Base-by-base conservation (phyloP, 2,797 vertebrate species). In the Falco biarmicus region DNA sequence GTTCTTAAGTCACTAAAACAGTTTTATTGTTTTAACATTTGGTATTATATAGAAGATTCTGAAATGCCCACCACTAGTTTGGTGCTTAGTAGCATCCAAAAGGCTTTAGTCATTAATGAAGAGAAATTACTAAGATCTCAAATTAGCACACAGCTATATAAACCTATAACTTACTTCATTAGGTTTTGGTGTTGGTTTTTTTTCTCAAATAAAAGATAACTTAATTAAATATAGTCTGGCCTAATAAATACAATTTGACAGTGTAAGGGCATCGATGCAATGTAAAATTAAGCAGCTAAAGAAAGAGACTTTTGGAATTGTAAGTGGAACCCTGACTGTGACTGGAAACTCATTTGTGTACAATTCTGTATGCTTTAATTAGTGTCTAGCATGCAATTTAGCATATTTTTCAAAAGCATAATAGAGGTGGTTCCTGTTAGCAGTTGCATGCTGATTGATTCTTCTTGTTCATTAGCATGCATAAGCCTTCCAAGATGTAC, bases 391-490 rank as follows among this genome's bases (percentile, higher is more conserved):
- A 77, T 75, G 50, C 57, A 84, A 90, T 78, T 81, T 63, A 73
- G 43, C 25, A 59, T 95, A 75, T 75, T 95, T 93, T 94, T 95
- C 61, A 64, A 88, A 95, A 78, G 79, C 60, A 90, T 81, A 84
- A 90, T 78, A 45, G 51, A 86, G 54, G 47, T 69, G 20, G 28
- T 73, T 94, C 80, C 76, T 94, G 53, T 87, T 92, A 75, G 78
- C 53, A 68, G 39, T 85, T 87, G 79, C 79, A 86, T 89, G 71
- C 73, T 88, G 87, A 92, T 81, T 92, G 69, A 89, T 91, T 86
- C 28, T 81, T 85, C 69, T 45, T 83, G 24, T 60, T 92, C 66
- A 75, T 95, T 91, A 75, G 34, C 50, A 81, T 96, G 76, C 37
- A 57, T 81, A 66, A 65, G 11, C 39, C 79, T 92, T 85, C 60